phyloP scores from a whole-genome alignment of 1,140 invertebrate genomes.

The Yoshiicerus persimilis region DNA sequence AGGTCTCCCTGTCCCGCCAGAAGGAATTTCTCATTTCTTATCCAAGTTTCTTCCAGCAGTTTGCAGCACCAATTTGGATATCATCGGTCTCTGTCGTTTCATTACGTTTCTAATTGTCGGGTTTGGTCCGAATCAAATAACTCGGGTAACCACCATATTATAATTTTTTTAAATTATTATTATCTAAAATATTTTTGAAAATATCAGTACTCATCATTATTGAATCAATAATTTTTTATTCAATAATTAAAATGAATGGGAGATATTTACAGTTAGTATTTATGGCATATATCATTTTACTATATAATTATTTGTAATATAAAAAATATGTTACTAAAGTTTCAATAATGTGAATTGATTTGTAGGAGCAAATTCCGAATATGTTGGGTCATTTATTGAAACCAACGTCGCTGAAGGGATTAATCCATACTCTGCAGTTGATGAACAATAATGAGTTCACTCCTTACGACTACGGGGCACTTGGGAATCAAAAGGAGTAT shows the following conservation, averaged over 20 bases:
- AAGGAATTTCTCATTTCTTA: neutral
- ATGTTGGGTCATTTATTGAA: neutral
- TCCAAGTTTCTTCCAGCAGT: neutral
- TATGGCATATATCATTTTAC: neutral
- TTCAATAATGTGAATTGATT: no score
- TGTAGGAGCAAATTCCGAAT: neutral
- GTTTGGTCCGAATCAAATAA: neutral
- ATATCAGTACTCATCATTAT: no score
- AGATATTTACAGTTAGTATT: neutral
- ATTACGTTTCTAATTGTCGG: neutral
- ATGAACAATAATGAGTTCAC: conserved; percentile 48
- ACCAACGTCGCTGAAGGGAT: neutral
- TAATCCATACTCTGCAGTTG: neutral
- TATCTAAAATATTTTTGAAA: neutral
- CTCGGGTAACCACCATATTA: neutral
- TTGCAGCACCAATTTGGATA: neutral
- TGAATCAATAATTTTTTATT: no score
- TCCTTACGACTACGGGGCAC: conserved; percentile 54
- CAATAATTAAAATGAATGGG: no score
- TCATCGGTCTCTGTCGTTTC: neutral
- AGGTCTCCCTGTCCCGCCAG: neutral
- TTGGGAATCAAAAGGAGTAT: conserved; percentile 53
- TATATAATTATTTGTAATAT: neutral
- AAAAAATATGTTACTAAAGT: neutral
- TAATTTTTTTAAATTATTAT: neutral